A percentile compares a stretch with the other conserved stretches of the same genome.
Evolutionary conservation across 2,888 invertebrate genomes (phyloP).

Genomic region (Myathropa florea): DNA sequence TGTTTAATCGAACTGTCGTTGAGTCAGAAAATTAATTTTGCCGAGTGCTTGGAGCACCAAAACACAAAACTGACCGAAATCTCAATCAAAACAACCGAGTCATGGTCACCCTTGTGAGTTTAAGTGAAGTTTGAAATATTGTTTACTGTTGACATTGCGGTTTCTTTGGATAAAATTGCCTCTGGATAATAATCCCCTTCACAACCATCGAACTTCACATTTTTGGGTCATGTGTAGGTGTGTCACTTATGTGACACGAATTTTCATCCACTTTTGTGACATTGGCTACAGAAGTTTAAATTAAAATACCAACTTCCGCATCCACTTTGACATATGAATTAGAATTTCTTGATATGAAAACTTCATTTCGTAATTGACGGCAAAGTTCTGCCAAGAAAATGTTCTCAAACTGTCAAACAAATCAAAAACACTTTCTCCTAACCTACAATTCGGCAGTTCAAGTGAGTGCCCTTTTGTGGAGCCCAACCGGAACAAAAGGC

Average conservation of each 20-base stretch:
- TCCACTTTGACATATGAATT: neutral
- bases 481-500: neutral
- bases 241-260: neutral
- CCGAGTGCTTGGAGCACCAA: too few relatives aligned
- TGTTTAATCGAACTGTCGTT: too few relatives aligned
- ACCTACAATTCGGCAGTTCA: neutral
- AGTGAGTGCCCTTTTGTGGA: neutral
- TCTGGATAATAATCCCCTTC: too few relatives aligned
- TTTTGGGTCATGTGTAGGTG: neutral
- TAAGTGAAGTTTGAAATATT: too few relatives aligned
- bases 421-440: neutral
- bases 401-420: neutral
- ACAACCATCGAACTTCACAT: neutral
- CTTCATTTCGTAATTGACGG: neutral
- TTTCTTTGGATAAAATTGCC: too few relatives aligned
- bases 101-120: too few relatives aligned
- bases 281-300: neutral
- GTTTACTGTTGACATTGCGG: too few relatives aligned
- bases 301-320: neutral
- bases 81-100: too few relatives aligned
- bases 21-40: too few relatives aligned
- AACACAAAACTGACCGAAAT: too few relatives aligned
- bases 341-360: neutral
- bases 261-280: neutral
- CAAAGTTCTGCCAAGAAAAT: neutral